A percentile compares a stretch with the other conserved stretches of the same genome.
Evolutionary conservation across 2,797 vertebrate species (phyloP).

Genomic region (Gadopsis marmoratus): DNA sequence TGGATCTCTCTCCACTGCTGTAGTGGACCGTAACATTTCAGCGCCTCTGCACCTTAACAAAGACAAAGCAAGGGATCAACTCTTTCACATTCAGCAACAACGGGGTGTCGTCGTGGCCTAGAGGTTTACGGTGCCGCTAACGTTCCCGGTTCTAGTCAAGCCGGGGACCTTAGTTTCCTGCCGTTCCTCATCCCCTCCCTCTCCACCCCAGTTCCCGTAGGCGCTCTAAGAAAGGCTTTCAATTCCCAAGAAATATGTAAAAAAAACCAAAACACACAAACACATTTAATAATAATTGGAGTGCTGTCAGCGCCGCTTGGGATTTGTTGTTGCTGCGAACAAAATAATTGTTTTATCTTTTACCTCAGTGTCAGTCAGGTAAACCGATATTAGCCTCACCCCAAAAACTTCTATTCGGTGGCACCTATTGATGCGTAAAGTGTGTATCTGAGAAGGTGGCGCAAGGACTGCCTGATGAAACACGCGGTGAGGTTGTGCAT

Average conservation of each 20-base stretch:
- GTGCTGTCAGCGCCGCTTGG: neutral
- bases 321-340: neutral
- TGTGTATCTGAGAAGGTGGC: neutral
- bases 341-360: neutral
- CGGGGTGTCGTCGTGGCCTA: neutral
- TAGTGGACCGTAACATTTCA: neutral
- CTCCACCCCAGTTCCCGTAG: neutral
- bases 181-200: neutral
- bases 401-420: neutral
- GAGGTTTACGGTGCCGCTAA: slow-evolving; percentile 1
- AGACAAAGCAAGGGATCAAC: slow-evolving; percentile 11
- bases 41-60: slow-evolving; percentile 6
- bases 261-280: neutral
- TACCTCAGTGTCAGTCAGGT: slow-evolving; percentile 4
- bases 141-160: neutral
- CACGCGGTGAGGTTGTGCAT: slow-evolving; percentile 33
- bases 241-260: neutral
- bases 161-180: slow-evolving; percentile 8
- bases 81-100: slow-evolving; percentile 12
- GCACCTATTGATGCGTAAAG: neutral
- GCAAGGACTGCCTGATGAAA: slow-evolving; percentile 9
- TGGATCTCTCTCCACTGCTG: neutral
- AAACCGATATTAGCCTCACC: no score
- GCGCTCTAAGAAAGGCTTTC: neutral
- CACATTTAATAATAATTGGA: neutral